A percentile compares a stretch with the other conserved stretches of the same genome.
phyloP scores from a whole-genome alignment of 2,888 invertebrate species.

The Caenorhabditis panamensis region DNA sequence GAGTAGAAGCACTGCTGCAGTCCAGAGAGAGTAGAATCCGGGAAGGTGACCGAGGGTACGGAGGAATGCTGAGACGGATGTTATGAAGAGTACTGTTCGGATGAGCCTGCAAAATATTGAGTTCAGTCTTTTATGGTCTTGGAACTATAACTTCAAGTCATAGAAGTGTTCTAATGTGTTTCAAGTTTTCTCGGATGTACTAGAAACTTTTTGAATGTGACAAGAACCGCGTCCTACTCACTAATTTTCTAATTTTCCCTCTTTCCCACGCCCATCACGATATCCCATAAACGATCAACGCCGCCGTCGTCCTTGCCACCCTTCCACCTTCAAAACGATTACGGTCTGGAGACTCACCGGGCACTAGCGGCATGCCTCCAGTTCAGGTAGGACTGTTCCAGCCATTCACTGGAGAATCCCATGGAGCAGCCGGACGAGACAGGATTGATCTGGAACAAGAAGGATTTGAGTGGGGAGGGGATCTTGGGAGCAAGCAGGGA shows the following conservation, averaged over 20 bases:
- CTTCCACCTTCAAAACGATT: constrained; percentile 6
- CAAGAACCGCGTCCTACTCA: too few relatives aligned
- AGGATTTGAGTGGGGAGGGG: neutral
- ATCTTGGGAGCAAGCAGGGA: neutral
- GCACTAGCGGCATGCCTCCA: constrained; percentile 55
- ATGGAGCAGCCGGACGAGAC: constrained; percentile 25
- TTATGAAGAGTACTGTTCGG: constrained; percentile 49
- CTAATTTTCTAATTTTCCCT: too few relatives aligned
- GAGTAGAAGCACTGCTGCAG: constrained; percentile 40
- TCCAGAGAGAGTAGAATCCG: constrained; percentile 43
- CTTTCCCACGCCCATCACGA: constrained; percentile 5
- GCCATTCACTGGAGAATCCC: constrained; percentile 64
- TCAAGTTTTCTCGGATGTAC: too few relatives aligned
- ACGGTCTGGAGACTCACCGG: constrained; percentile 31
- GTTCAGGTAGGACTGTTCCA: constrained; percentile 59
- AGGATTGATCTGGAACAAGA: constrained; percentile 56
- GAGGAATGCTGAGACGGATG: constrained; percentile 56
- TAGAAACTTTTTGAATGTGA: too few relatives aligned
- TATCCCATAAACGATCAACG: neutral
- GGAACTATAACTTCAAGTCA: too few relatives aligned
- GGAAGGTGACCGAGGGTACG: constrained; percentile 61
- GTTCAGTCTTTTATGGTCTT: too few relatives aligned
- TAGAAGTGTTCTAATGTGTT: too few relatives aligned
- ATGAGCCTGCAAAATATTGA: constrained; percentile 38
- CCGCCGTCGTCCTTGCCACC: neutral